Percentiles rank a stretch among this genome's conserved stretches.
These are phyloP conservation scores for Cassiopea xamachana DNA, from an alignment of 30 jellyfish, hydroid and myxozoan species.

Conservation along the genomic window DNA sequence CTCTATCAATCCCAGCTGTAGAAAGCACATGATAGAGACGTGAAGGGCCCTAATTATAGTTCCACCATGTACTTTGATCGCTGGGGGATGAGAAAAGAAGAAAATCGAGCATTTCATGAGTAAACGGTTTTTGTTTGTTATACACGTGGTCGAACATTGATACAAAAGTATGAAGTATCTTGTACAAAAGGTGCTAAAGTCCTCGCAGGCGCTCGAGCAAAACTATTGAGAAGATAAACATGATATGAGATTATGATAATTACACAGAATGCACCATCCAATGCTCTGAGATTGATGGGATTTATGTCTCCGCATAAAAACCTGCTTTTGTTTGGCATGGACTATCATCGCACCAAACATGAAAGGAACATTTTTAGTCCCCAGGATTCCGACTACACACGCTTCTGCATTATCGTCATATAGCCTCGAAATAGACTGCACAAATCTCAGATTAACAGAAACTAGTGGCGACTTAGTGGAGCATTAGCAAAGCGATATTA, in stretches of 20 bases:
- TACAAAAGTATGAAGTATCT: slow-evolving; percentile 45
- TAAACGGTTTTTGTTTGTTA: slow-evolving; percentile 70
- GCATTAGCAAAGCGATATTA: not conserved
- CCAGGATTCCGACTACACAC: not conserved
- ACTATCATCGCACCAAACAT: not conserved
- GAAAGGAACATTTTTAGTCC: not conserved
- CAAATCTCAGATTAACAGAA: not conserved
- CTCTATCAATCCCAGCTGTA: slow-evolving; percentile 47
- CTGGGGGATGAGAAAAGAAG: slow-evolving; percentile 13
- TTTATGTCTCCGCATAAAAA: not conserved
- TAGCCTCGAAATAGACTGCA: not conserved
- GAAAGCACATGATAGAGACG: slow-evolving; percentile 47
- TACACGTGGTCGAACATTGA: slow-evolving; percentile 80
- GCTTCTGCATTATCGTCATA: slow-evolving; percentile 5
- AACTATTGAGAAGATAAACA: slow-evolving; percentile 5
- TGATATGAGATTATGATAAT: slow-evolving; percentile 3
- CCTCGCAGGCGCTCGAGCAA: slow-evolving; percentile 53
- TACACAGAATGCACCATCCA: not conserved
- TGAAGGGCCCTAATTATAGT: slow-evolving; percentile 16
- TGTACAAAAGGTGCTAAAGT: slow-evolving; percentile 35
- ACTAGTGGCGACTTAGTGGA: not conserved
- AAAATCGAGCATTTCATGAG: slow-evolving; percentile 63
- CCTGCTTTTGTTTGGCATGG: slow-evolving; percentile 28
- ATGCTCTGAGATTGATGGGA: not conserved
- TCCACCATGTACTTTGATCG: slow-evolving; percentile 24